A percentile compares a stretch with the other conserved stretches of the same genome.
These are phyloP conservation scores for Pocillopora damicornis DNA, from an alignment of 64 coral and sea anemone species.

Conservation along the genomic window DNA sequence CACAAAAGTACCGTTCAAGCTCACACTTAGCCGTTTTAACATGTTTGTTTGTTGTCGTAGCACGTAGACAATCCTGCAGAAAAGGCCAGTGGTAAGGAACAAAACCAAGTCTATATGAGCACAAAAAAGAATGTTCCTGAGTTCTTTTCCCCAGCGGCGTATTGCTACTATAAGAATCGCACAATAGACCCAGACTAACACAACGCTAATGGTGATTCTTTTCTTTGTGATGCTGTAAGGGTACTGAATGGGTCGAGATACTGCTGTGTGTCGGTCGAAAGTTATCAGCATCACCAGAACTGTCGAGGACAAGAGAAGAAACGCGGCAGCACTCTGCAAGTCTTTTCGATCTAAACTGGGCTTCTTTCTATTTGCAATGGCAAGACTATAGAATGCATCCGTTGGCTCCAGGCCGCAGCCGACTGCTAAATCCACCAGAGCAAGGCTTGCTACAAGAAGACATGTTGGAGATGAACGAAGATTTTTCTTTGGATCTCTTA, in stretches of 20 bases:
- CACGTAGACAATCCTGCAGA: conserved; percentile 34
- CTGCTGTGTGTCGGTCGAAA: conserved; percentile 51
- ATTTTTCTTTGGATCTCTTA: conserved; percentile 58
- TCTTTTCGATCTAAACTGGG: conserved; percentile 37
- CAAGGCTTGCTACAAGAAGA: conserved; percentile 56
- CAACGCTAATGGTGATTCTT: conserved; percentile 20
- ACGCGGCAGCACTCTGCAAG: conserved; percentile 61
- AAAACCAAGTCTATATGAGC: conserved; percentile 59
- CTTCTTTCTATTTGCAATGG: neutral
- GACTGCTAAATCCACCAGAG: conserved; percentile 65
- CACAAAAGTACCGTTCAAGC: conserved; percentile 15
- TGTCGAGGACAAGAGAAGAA: conserved; percentile 53
- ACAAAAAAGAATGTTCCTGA: conserved; percentile 68
- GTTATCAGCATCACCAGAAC: conserved; percentile 63
- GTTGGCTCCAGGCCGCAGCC: conserved; percentile 56
- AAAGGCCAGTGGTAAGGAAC: conserved; percentile 50
- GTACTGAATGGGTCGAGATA: conserved; percentile 56
- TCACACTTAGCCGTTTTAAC: conserved; percentile 41
- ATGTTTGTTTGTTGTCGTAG: conserved; percentile 48
- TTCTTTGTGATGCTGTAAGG: conserved; percentile 40
- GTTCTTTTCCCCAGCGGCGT: conserved; percentile 17
- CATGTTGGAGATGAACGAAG: conserved; percentile 67
- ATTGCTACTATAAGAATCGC: conserved; percentile 34
- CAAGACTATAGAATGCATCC: conserved; percentile 53
- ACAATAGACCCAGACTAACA: conserved; percentile 57